phyloP scores from a whole-genome alignment of 2,888 invertebrate genomes.

The Lasioglossum marginatum region DNA sequence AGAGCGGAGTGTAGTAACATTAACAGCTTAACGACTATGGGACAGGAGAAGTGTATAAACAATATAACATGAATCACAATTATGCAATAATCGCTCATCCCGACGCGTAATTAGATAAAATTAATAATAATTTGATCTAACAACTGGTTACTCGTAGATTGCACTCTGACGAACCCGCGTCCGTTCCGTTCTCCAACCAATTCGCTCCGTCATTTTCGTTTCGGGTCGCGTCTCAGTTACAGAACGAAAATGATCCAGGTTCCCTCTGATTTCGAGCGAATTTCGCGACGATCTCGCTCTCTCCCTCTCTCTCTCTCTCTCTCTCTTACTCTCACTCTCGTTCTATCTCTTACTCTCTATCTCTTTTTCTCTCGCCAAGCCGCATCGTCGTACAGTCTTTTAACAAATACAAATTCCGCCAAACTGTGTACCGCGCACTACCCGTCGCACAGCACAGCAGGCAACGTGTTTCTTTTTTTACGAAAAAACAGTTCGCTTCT shows the following conservation, averaged over 20 bases:
- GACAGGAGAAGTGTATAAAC: constrained; percentile 79
- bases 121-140: constrained; percentile 82
- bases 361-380: constrained; percentile 27
- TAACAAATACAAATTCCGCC: constrained; percentile 64
- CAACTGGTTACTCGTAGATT: constrained; percentile 82
- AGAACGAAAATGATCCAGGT: constrained; percentile 70
- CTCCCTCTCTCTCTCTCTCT: neutral
- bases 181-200: constrained; percentile 61
- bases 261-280: constrained; percentile 76
- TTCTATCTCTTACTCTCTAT: neutral
- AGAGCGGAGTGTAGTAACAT: constrained; percentile 82
- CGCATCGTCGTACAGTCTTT: constrained; percentile 67
- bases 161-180: constrained; percentile 79
- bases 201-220: neutral
- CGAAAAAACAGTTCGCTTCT: constrained; percentile 62
- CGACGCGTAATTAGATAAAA: constrained; percentile 75
- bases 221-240: constrained; percentile 7
- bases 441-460: constrained; percentile 53
- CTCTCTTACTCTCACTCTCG: neutral
- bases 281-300: constrained; percentile 60
- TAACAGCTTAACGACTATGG: constrained; percentile 83
- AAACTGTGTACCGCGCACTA: constrained; percentile 66
- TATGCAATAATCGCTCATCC: constrained; percentile 78
- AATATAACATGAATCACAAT: constrained; percentile 84
- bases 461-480: constrained; percentile 41